Evolutionary conservation across 2,888 invertebrate species (phyloP).

Genomic region (Euzophera pinguis): DNA sequence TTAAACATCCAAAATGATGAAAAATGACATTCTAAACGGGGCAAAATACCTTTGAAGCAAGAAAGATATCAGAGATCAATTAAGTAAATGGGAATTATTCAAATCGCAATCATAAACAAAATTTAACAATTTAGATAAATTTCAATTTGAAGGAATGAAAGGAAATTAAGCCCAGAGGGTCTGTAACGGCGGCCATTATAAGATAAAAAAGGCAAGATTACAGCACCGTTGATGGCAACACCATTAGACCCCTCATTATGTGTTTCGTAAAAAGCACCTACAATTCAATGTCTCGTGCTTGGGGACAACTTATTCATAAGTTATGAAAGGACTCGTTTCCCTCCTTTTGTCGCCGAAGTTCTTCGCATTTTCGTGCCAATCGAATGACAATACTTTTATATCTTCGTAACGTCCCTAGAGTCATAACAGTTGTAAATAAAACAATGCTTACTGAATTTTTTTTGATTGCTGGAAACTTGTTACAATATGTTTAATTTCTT

Average conservation of each 20-base stretch:
- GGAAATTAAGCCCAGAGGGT: constrained; percentile 11
- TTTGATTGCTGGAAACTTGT: constrained; percentile 1
- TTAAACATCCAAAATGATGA: no score
- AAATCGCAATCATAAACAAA: constrained; percentile 5
- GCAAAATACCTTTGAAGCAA: neutral
- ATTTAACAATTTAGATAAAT: constrained; percentile 8
- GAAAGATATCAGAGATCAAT: neutral
- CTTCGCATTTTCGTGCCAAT: constrained; percentile 2
- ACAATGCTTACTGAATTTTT: neutral
- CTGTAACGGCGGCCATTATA: constrained; percentile 12
- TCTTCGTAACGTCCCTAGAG: constrained; percentile 6
- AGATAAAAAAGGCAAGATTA: constrained; percentile 15
- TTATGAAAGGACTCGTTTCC: constrained; percentile 14
- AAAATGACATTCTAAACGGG: no score
- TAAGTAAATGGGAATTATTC: neutral
- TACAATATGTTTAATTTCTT: neutral
- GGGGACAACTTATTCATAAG: constrained; percentile 11
- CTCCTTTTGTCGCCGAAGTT: constrained; percentile 3
- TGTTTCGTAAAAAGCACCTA: constrained; percentile 9
- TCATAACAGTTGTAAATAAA: constrained; percentile 10
- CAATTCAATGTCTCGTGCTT: constrained; percentile 11
- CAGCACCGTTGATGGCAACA: constrained; percentile 11
- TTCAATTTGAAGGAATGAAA: constrained; percentile 12
- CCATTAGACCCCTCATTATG: constrained; percentile 13
- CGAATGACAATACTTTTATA: constrained; percentile 6